Evolutionary conservation across 2,113 vertebrate genomes (phyloP), one percentile per base, ranked within the genome.

Genomic region (Zootoca vivipara): DNA sequence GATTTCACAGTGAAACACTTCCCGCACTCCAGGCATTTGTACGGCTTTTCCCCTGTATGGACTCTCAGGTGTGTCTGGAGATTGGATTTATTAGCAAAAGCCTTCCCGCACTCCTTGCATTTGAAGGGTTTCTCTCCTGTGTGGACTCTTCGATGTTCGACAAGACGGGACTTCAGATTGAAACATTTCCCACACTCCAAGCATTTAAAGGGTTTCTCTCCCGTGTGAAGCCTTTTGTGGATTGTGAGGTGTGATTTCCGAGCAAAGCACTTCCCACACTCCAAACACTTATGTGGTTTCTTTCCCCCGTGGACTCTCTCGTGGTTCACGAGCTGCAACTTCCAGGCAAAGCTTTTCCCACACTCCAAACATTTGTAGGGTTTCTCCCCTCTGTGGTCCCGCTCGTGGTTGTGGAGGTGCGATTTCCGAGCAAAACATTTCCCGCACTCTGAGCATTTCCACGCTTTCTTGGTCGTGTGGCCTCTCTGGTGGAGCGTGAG

Each of bases 11-110:
- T 88, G 83, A 91, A 93, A n/a, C 78, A 89, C 70, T 78, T 93
- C 56, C 74, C 85, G n/a, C 94, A 94, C 40, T 40, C 9, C 0
- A 87, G 65, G 82, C 92, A 95, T 75, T 73, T 64, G 69, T 90
- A 91, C 8, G 94, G 90, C 28, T 90, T 92, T 24, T 94, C 91
- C 72, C 92, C 90, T 1, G 83, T 82, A 87, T 96, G 94, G 77
- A 94, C 94, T 91, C 92, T 94, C 89, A 93, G 91, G 83, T 96
- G 95, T 79, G 91, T 90, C 28, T 93, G 67, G 9, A 96, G 95
- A 4, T 95, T 94, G 6, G 94, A 62, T 62, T 62, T 62, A 2
- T 94, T 93, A 8, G 94, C 93, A 70, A 96, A 96, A 1, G 15
- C 13, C 58, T 20, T 62, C 16, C 58, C 58, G 5, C 58, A 62